A percentile compares a stretch with the other conserved stretches of the same genome.
Evolutionary conservation across 2,797 vertebrate species (phyloP).

Genomic region (Myotis myotis): DNA sequence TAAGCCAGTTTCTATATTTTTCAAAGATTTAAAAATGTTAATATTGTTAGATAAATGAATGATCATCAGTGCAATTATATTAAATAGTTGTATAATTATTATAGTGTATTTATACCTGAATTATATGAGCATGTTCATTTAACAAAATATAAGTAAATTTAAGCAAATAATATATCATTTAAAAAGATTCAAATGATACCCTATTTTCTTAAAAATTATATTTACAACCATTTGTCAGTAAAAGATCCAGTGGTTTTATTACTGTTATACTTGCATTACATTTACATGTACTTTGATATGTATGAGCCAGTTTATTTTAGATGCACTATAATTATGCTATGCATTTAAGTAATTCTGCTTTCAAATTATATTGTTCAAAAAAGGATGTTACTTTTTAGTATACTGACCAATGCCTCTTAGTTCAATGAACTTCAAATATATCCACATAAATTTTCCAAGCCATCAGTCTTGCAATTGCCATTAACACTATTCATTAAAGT

Average conservation of each 20-base stretch:
- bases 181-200: not conserved
- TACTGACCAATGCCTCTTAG: conserved; percentile 70
- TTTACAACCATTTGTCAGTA: not conserved
- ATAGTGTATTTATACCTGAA: not conserved
- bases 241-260: not conserved
- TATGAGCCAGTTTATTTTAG: conserved; percentile 30
- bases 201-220: conserved; percentile 2
- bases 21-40: not conserved
- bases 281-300: not conserved
- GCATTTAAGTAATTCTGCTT: not conserved
- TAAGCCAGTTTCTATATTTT: not conserved
- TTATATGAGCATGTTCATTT: not conserved
- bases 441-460: conserved; percentile 84
- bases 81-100: not conserved
- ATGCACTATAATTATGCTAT: not conserved
- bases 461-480: conserved; percentile 84
- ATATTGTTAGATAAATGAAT: not conserved
- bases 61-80: not conserved
- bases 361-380: not conserved
- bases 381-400: not conserved
- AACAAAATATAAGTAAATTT: conserved; percentile 14
- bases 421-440: conserved; percentile 75
- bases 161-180: not conserved
- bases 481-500: conserved; percentile 84
- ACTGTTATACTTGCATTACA: not conserved